Evolutionary conservation across 2,113 vertebrate species (phyloP).

Genomic region (Proteles cristata): DNA sequence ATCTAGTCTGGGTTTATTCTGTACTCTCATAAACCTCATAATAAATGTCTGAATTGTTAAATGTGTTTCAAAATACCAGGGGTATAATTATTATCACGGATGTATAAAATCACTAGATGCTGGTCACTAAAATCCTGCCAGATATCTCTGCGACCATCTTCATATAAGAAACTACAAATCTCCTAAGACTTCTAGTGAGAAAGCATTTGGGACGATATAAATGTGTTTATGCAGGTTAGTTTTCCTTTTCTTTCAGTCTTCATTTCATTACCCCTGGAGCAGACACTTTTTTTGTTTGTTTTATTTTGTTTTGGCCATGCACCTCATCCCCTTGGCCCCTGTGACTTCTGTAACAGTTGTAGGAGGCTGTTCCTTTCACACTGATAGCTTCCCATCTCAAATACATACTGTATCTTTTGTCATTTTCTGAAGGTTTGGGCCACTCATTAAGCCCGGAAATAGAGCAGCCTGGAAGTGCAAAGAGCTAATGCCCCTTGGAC

Average conservation of each 20-base stretch:
- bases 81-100: neutral
- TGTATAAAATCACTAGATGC: neutral
- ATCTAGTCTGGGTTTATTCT: neutral
- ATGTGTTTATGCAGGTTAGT: neutral
- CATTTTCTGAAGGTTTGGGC: neutral
- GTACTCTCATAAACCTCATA: neutral
- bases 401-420: neutral
- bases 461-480: neutral
- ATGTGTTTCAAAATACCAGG: neutral
- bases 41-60: neutral
- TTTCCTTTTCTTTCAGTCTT: neutral
- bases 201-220: neutral
- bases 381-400: neutral
- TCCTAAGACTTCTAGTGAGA: neutral
- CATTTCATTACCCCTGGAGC: neutral
- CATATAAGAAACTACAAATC: neutral
- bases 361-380: neutral
- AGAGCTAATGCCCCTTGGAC: neutral
- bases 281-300: neutral
- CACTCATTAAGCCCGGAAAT: neutral
- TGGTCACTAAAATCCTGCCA: neutral
- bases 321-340: neutral
- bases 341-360: neutral
- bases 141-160: neutral
- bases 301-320: neutral